These are phyloP conservation scores for Cheilosia urbana DNA, from an alignment of 2,888 invertebrate genomes.

Conservation along the genomic window DNA sequence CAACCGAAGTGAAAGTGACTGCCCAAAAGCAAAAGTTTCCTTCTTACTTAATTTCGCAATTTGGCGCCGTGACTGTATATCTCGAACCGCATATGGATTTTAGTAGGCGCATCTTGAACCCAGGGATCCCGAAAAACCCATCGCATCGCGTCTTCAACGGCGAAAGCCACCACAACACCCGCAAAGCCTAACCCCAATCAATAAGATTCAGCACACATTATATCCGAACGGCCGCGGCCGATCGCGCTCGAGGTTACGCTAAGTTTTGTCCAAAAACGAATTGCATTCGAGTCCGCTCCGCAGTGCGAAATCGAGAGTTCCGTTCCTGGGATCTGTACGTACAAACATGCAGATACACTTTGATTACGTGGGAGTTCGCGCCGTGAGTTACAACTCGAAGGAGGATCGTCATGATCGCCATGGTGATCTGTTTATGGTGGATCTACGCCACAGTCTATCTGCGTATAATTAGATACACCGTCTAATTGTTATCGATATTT, in stretches of 20 bases:
- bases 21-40: conserved; percentile 74
- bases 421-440: conserved; percentile 68
- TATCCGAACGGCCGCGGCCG: neutral
- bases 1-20: conserved; percentile 66
- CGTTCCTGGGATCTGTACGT: conserved; percentile 34
- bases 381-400: conserved; percentile 17
- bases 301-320: conserved; percentile 66
- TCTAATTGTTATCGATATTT: conserved; percentile 74
- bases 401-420: conserved; percentile 18
- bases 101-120: conserved; percentile 70
- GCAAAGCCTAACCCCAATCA: conserved; percentile 69
- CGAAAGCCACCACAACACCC: conserved; percentile 55
- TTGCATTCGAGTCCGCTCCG: neutral
- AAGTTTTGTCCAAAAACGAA: conserved; percentile 13
- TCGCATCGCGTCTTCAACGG: conserved; percentile 10
- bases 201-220: conserved; percentile 67
- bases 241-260: conserved; percentile 49
- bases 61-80: conserved; percentile 69
- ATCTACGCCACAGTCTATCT: conserved; percentile 54
- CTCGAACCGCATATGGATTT: conserved; percentile 43
- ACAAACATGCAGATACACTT: conserved; percentile 37
- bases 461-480: conserved; percentile 68
- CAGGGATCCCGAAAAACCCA: conserved; percentile 21
- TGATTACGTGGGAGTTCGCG: conserved; percentile 64
- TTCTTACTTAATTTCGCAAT: conserved; percentile 73